These are phyloP conservation scores for Dryocosmus kuriphilus DNA, from an alignment of 2,888 invertebrate species.

Conservation along the genomic window DNA sequence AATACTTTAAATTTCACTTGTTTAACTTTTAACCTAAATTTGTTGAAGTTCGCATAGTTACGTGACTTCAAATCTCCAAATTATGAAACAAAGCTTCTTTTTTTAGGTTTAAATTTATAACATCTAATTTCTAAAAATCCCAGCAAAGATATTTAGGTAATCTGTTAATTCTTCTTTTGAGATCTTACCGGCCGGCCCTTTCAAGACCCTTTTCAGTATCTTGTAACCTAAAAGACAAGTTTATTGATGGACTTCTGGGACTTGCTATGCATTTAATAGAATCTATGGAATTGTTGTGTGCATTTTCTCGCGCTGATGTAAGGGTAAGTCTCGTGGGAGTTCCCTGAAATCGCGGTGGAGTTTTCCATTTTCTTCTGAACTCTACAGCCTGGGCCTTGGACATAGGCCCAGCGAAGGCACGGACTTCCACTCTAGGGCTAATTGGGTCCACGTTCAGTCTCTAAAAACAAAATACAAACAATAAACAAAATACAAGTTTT, in stretches of 20 bases:
- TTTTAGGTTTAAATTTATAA: background rate
- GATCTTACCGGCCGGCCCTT: conserved; percentile 84
- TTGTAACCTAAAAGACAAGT: conserved; percentile 78
- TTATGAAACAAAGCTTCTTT: no score
- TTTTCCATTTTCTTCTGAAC: conserved; percentile 90
- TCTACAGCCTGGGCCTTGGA: conserved; percentile 84
- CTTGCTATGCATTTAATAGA: conserved; percentile 15
- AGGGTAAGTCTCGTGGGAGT: conserved; percentile 53
- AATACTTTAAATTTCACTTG: no score
- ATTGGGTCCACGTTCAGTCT: conserved; percentile 83
- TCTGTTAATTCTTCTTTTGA: background rate
- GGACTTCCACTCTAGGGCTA: conserved; percentile 86
- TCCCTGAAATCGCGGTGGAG: conserved; percentile 82
- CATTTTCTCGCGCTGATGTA: conserved; percentile 54
- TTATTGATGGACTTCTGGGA: conserved; percentile 52
- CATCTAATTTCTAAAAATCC: background rate
- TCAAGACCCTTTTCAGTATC: conserved; percentile 95
- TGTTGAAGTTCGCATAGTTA: no score
- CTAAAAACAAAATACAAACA: conserved; percentile 75
- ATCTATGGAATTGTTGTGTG: conserved; percentile 41
- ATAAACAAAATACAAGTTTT: background rate
- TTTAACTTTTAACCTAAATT: no score
- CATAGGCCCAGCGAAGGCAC: conserved; percentile 96
- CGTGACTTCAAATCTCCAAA: no score
- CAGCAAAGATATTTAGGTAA: background rate